These are phyloP conservation scores for Fratercula arctica DNA, from an alignment of 2,797 vertebrate genomes.

Conservation along the genomic window DNA sequence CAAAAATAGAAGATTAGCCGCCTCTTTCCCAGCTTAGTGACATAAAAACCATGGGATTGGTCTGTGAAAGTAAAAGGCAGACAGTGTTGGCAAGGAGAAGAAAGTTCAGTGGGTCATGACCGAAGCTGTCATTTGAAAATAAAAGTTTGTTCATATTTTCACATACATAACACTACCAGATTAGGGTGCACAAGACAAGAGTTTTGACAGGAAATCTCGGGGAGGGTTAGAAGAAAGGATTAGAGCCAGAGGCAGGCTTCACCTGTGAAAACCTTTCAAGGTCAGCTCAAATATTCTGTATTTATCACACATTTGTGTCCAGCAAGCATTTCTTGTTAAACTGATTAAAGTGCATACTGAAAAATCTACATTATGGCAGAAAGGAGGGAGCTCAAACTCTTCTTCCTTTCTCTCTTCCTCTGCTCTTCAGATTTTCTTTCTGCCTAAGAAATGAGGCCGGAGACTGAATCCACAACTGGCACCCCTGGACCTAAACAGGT, in stretches of 20 bases:
- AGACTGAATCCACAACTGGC: not conserved
- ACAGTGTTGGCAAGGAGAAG: not conserved
- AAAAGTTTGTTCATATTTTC: conserved; percentile 14
- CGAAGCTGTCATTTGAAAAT: not conserved
- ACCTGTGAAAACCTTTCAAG: not conserved
- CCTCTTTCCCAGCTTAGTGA: not conserved
- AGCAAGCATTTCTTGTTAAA: not conserved
- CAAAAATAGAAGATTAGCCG: conserved; percentile 24
- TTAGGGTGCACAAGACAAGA: not conserved
- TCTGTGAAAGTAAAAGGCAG: not conserved
- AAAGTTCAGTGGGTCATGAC: not conserved
- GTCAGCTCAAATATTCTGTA: not conserved
- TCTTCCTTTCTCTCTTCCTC: not conserved
- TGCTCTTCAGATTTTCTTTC: not conserved
- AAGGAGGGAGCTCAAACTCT: not conserved
- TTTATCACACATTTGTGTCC: not conserved
- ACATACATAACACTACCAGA: not conserved
- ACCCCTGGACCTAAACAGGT: not conserved
- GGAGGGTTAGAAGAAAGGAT: conserved; percentile 33
- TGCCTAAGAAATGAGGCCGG: not conserved
- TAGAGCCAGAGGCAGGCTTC: not conserved
- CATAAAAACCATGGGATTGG: not conserved
- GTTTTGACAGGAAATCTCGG: conserved; percentile 31
- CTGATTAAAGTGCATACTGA: not conserved
- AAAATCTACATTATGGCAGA: not conserved